These are phyloP conservation scores for Mormoops blainvillei DNA, from an alignment of 2,113 vertebrate genomes.

Conservation along the genomic window DNA sequence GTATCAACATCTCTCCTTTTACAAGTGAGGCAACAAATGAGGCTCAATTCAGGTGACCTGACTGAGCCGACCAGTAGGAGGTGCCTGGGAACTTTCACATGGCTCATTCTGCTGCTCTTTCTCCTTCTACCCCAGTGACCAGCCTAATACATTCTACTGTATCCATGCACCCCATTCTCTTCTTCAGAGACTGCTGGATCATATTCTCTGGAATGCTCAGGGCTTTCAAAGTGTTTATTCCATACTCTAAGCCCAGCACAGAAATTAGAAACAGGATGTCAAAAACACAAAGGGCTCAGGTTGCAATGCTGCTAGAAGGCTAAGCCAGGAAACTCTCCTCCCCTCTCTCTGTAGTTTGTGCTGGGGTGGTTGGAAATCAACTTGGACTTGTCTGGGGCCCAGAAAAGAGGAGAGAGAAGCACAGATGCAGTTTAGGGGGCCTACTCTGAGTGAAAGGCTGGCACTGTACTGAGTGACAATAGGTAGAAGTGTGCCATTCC, in stretches of 20 bases:
- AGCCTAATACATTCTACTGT: background rate
- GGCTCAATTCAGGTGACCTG: background rate
- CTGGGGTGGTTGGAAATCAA: background rate
- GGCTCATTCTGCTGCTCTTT: background rate
- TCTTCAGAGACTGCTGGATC: background rate
- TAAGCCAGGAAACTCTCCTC: background rate
- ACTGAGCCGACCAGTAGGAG: background rate
- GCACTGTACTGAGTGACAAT: background rate
- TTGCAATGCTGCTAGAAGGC: constrained; percentile 23
- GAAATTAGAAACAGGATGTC: constrained; percentile 23
- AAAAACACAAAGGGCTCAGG: constrained; percentile 32
- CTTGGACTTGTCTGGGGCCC: background rate
- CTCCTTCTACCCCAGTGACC: background rate
- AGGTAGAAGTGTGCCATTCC: accelerated
- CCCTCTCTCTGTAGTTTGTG: background rate
- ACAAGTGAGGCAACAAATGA: background rate
- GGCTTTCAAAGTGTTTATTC: constrained; percentile 23
- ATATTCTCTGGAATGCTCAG: constrained; percentile 5
- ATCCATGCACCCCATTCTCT: background rate
- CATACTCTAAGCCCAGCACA: background rate
- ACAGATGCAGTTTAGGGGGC: background rate
- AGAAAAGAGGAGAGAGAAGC: background rate
- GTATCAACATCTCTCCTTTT: background rate
- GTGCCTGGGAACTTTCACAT: accelerated
- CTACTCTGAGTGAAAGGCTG: background rate